Evolutionary conservation across 1,140 invertebrate genomes (phyloP).

Genomic region (Cotesia chilonis): DNA sequence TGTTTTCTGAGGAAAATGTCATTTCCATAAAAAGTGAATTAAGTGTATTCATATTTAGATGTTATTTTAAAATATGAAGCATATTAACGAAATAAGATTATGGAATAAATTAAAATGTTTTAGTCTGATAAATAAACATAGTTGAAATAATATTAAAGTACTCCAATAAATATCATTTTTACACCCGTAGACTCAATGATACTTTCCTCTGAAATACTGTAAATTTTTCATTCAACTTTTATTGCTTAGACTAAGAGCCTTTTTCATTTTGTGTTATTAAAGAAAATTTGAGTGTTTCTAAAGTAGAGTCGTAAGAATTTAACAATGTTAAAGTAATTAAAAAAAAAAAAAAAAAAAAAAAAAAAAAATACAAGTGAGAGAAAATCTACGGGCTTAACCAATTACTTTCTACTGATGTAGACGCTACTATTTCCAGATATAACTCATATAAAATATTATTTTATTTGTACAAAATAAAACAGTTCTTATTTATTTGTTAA

Average conservation of each 20-base stretch:
- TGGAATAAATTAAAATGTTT: too few relatives aligned
- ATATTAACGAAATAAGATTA: too few relatives aligned
- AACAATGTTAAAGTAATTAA: constrained; percentile 1
- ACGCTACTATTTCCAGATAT: constrained; percentile 4
- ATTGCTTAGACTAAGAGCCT: constrained; percentile 2
- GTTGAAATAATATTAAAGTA: too few relatives aligned
- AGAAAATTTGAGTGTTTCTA: constrained; percentile 18
- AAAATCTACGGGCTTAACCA: constrained; percentile 7
- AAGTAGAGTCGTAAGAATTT: constrained; percentile 11
- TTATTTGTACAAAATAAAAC: background rate
- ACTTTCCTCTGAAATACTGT: too few relatives aligned
- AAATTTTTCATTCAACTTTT: background rate
- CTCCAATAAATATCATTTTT: too few relatives aligned
- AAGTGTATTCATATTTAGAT: too few relatives aligned
- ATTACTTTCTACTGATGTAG: constrained; percentile 20
- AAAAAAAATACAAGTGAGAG: background rate
- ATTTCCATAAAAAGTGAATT: too few relatives aligned
- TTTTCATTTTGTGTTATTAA: background rate
- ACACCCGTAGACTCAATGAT: too few relatives aligned
- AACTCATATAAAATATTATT: constrained; percentile 13
- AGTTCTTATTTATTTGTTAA: too few relatives aligned
- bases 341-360: background rate
- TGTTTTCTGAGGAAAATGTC: too few relatives aligned
- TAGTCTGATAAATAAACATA: too few relatives aligned
- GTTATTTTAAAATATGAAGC: too few relatives aligned